Base-by-base conservation (phyloP, 2,888 invertebrate species). In the Drosophila borborema region DNA sequence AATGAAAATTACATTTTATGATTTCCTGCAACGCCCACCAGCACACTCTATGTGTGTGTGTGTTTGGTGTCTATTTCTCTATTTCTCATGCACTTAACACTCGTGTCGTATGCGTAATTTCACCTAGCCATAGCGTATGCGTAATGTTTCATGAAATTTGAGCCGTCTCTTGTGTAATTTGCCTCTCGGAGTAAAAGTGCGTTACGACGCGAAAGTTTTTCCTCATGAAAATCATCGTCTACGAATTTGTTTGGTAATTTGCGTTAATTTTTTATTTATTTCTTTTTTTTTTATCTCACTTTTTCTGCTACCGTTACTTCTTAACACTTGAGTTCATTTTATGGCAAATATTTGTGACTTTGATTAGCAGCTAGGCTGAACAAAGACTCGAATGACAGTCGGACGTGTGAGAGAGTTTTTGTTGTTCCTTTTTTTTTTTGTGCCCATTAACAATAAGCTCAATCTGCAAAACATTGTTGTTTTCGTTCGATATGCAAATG, bases 1-100 rank as follows among this genome's bases (percentile, higher is more conserved):
- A 89, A 89, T 86, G 75, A 77, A 86, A 86, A 81, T 74, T 67
- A 74, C 62, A 71, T 77, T 84, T 88, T 77, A 86, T 72, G 86
- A 88, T 86, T 86, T 86, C 86, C 86, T 90, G 90, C 71, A 81
- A 72, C 79, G 70, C 86, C 73, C 62, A 80, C 88, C 60, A 49
- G 31, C 20, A 14, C 38, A 14, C 31, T 18, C 34, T 40, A 34
- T 16, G n/a, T 36, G 18, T 45, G 43, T 18, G 12, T 36, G 23
- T 43, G 28, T 38, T 20, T 28, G 70, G 65, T 76, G 61, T 56
- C 36, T 49, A 73, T 89, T 84, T 81, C 71, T 72, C 80, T 49
- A 73, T 89, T 84, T 81, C 71, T 72, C 80, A 76, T 58, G 69
- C 59, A 53, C 12, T 20, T 31, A 43, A 23, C 59, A 7, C 48